Conservation (phyloP, 2,113 vertebrate species). For the Mastomys natalensis region DNA sequence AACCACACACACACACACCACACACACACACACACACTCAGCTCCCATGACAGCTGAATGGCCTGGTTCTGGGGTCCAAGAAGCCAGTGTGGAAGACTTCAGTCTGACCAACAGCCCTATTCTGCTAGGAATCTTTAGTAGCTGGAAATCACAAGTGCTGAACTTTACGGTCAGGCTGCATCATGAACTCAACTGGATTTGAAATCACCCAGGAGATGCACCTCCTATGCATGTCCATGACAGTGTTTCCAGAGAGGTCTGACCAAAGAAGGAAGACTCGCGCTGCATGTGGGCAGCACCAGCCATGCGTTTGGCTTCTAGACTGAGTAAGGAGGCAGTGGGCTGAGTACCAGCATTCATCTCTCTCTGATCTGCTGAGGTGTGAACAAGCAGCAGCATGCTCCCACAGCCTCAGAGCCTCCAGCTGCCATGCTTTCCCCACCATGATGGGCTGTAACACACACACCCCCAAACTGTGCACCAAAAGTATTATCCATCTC, state of each 20-base stretch:
- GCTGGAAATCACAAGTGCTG: rapidly evolving
- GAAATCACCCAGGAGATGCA: neutral
- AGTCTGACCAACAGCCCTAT: rapidly evolving
- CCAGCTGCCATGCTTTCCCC: neutral
- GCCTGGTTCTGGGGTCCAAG: rapidly evolving
- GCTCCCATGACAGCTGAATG: neutral
- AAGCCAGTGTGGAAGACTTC: neutral
- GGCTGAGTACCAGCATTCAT: neutral
- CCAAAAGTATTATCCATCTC: neutral
- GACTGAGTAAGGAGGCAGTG: neutral
- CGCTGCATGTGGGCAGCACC: neutral
- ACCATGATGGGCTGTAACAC: neutral
- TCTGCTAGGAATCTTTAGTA: neutral
- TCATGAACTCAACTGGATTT: neutral
- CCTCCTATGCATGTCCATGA: neutral
- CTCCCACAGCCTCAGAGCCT: neutral
- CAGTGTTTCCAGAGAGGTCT: neutral
- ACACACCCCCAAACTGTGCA: neutral
- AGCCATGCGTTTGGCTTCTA: neutral
- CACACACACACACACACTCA: neutral
- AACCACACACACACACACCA: neutral
- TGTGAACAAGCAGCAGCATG: neutral
- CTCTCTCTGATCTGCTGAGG: neutral
- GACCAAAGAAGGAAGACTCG: too few species aligned
- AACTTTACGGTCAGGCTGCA: neutral